Evolutionary conservation across 2,888 invertebrate species (phyloP), one percentile per base, ranked within the genome.

Genomic region (Ormia ochracea): DNA sequence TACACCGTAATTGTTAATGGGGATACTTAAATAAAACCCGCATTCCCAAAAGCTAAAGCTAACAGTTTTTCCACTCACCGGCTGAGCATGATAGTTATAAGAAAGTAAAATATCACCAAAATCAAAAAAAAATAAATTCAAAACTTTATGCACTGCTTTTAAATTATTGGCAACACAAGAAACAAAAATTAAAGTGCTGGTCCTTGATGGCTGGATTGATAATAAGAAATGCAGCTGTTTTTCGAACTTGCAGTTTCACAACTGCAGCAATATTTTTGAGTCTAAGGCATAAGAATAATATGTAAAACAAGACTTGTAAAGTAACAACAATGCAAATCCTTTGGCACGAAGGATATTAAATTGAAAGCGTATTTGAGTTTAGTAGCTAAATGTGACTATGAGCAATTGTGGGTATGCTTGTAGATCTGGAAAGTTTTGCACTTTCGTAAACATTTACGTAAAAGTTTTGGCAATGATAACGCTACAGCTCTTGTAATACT

Each of bases 401-500:
- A 31, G n/a, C 36, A 36, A 17, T 12, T 58, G 7, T 38, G 21
- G 21, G 45, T 54, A 23, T 48, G 23, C 38, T 38, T 66, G 61
- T 28, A 48, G 61, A 61, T 56, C 63, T 68, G 38, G 38, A 75
- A 80, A 80, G 66, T 80, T 80, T 75, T 72, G 59, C 70, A 80
- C 76, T 80, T 80, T 72, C 12, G 76, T 76, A 76, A 76, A 72
- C 63, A 80, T 68, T 80, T 72, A 72, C 63, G 61, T 31, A 72
- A 76, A 80, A 76, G 52, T 76, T 76, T 66, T 76, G 36, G 48
- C 23, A 69, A 63, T 56, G 10, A 36, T 33, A 63, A 59, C 45
- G 63, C 58, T 69, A 58, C 68, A 58, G 73, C 58, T 72, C 26
- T 43, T 61, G 61, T 54, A n/a, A n/a, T 56, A 58, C 36, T 6